These are phyloP conservation scores for Hemicordylus capensis DNA, from an alignment of 2,113 vertebrate species.

Conservation along the genomic window DNA sequence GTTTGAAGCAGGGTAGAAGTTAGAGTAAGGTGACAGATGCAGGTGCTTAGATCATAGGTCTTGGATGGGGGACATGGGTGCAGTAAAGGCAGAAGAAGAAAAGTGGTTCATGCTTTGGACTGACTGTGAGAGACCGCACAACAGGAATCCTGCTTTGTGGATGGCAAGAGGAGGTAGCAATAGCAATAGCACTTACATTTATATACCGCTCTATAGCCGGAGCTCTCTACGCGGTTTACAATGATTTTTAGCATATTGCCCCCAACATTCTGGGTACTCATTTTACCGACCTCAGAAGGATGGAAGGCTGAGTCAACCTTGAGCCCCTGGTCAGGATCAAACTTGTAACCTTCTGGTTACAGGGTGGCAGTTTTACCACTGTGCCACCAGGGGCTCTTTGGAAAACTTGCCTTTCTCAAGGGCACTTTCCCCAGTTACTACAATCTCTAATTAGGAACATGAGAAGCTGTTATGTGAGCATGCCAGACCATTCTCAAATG, in stretches of 20 bases:
- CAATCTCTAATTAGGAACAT: neutral
- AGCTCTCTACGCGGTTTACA: too few species aligned
- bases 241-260: too few species aligned
- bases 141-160: neutral
- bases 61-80: neutral
- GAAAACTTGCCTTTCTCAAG: neutral
- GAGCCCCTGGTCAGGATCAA: too few species aligned
- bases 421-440: neutral
- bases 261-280: too few species aligned
- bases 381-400: too few species aligned
- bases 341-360: too few species aligned
- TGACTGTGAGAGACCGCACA: too few species aligned
- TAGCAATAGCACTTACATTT: too few species aligned
- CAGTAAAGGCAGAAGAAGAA: neutral
- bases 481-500: neutral
- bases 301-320: too few species aligned
- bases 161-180: neutral
- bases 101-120: neutral
- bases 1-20: neutral
- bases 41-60: neutral
- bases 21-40: neutral
- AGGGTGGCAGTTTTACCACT: too few species aligned
- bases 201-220: too few species aligned
- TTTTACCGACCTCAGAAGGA: too few species aligned
- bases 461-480: neutral